Evolutionary conservation across 2,888 invertebrate species (phyloP).

Genomic region (Drosophila aldrichi): DNA sequence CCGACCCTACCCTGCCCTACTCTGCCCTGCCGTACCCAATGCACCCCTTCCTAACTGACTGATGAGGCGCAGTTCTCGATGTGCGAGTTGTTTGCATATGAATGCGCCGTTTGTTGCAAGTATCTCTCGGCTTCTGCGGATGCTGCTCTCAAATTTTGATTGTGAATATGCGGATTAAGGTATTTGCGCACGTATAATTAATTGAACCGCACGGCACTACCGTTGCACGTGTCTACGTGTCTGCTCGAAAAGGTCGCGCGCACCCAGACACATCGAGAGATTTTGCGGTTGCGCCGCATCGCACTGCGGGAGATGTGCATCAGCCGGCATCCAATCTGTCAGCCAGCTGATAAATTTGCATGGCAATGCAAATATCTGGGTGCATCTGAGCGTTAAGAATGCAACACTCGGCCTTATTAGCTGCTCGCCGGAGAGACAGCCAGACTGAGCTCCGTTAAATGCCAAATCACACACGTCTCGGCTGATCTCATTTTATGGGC

Average conservation of each 20-base stretch:
- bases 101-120: slow-evolving; percentile 62
- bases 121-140: slow-evolving; percentile 57
- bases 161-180: slow-evolving; percentile 78
- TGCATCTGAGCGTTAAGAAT: slow-evolving; percentile 55
- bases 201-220: slow-evolving; percentile 71
- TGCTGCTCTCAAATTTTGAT: slow-evolving; percentile 74
- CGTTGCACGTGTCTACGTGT: slow-evolving; percentile 47
- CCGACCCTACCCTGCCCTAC: slow-evolving; percentile 13
- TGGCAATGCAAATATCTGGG: slow-evolving; percentile 53
- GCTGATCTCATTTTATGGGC: slow-evolving; percentile 1
- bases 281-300: slow-evolving; percentile 52
- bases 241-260: slow-evolving; percentile 8
- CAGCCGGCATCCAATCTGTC: slow-evolving; percentile 26
- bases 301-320: slow-evolving; percentile 60
- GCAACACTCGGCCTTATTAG: slow-evolving; percentile 48
- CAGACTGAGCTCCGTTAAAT: slow-evolving; percentile 22
- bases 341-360: slow-evolving; percentile 48
- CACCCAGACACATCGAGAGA: slow-evolving; percentile 4
- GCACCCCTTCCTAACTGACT: slow-evolving; percentile 26
- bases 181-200: slow-evolving; percentile 83
- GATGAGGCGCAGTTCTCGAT: slow-evolving; percentile 48
- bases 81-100: slow-evolving; percentile 68
- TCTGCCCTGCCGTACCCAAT: neutral
- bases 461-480: slow-evolving; percentile 20
- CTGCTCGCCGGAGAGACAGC: slow-evolving; percentile 3